A percentile compares a stretch with the other conserved stretches of the same genome.
Evolutionary conservation across 1,140 invertebrate species (phyloP).

Genomic region (Euglossa dilemma): DNA sequence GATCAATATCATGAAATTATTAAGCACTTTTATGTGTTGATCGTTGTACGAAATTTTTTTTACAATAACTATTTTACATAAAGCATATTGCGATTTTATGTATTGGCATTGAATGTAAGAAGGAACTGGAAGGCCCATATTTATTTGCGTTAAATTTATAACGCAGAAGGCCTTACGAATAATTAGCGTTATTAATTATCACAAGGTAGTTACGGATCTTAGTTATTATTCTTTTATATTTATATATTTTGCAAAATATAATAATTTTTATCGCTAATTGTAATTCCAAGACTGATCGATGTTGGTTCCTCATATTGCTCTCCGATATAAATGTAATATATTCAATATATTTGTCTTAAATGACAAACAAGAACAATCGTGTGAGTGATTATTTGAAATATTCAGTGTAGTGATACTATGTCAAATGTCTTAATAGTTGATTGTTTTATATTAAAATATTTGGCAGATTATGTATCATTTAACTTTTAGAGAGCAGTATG

Average conservation of each 20-base stretch:
- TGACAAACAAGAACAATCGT: background rate
- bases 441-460: slow-evolving; percentile 35
- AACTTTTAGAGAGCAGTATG: slow-evolving; percentile 39
- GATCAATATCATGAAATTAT: slow-evolving; percentile 68
- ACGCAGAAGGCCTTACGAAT: slow-evolving; percentile 65
- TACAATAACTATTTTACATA: slow-evolving; percentile 73
- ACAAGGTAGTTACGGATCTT: slow-evolving; percentile 73
- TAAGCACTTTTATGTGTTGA: slow-evolving; percentile 74
- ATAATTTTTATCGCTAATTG: slow-evolving; percentile 76
- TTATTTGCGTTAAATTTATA: slow-evolving; percentile 61
- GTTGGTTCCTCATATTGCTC: slow-evolving; percentile 77
- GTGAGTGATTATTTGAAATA: background rate
- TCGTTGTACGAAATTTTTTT: slow-evolving; percentile 74
- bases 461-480: background rate
- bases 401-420: slow-evolving; percentile 9
- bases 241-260: slow-evolving; percentile 79
- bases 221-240: slow-evolving; percentile 80
- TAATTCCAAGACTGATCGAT: slow-evolving; percentile 80
- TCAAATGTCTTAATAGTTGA: slow-evolving; percentile 24
- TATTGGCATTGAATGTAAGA: slow-evolving; percentile 63
- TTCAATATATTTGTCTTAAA: background rate
- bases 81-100: slow-evolving; percentile 60
- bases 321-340: slow-evolving; percentile 37
- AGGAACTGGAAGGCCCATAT: slow-evolving; percentile 46
- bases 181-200: slow-evolving; percentile 70